phyloP scores from a whole-genome alignment of 2,797 vertebrate genomes.

The Sphenodon punctatus region DNA sequence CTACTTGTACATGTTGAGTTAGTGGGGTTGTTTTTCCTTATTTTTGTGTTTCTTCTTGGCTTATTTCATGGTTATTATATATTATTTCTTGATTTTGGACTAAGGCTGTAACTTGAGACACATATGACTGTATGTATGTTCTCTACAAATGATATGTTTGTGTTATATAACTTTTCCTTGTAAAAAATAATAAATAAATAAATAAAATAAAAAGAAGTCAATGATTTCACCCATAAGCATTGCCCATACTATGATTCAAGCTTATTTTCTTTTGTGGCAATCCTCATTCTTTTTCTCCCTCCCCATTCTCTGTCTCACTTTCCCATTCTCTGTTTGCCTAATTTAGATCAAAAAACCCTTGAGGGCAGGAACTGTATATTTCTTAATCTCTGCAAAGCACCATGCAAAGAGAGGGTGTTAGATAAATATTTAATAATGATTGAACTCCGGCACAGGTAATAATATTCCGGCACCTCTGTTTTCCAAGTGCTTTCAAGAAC shows the following conservation, averaged over 20 bases:
- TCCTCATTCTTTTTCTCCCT: background rate
- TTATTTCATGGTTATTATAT: too few species aligned
- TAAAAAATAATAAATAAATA: too few species aligned
- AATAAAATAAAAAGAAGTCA: too few species aligned
- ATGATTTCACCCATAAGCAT: too few species aligned
- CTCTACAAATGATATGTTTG: too few species aligned
- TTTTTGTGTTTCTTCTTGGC: too few species aligned
- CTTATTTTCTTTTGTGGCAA: background rate
- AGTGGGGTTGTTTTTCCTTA: too few species aligned
- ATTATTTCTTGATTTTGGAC: too few species aligned
- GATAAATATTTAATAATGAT: slow-evolving; percentile 54
- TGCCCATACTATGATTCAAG: slow-evolving; percentile 1
- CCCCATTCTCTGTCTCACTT: background rate
- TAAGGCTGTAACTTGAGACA: too few species aligned
- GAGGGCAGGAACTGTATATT: slow-evolving; percentile 35
- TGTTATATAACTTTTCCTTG: too few species aligned
- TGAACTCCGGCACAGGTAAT: slow-evolving; percentile 23
- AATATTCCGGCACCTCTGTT: slow-evolving; percentile 22
- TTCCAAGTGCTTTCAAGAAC: slow-evolving; percentile 42
- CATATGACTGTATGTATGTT: too few species aligned
- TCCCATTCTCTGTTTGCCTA: background rate
- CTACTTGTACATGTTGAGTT: too few species aligned
- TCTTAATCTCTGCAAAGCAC: slow-evolving; percentile 37
- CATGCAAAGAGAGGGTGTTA: background rate
- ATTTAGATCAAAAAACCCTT: slow-evolving; percentile 24